These are phyloP conservation scores for Micrasema longulum DNA, from an alignment of 1,140 invertebrate genomes.

Conservation along the genomic window DNA sequence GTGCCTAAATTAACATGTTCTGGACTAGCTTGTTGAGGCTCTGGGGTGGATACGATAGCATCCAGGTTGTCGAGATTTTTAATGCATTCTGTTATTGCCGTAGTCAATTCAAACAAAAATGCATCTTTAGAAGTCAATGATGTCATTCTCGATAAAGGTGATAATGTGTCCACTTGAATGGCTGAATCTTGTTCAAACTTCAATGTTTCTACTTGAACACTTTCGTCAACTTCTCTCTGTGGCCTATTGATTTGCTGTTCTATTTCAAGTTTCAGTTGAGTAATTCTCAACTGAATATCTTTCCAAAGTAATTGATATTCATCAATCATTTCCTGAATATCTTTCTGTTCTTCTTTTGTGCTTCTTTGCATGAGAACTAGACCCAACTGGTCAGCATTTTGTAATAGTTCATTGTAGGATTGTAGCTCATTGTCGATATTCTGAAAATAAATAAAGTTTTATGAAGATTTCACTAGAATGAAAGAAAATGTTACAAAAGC, in stretches of 20 bases:
- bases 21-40: constrained; percentile 67
- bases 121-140: constrained; percentile 83
- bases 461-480: background rate
- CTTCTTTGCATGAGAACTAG: constrained; percentile 71
- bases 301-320: constrained; percentile 77
- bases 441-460: constrained; percentile 54
- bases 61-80: constrained; percentile 70
- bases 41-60: constrained; percentile 65
- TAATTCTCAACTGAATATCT: constrained; percentile 71
- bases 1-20: constrained; percentile 68
- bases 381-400: constrained; percentile 70
- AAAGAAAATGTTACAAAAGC: constrained; percentile 21
- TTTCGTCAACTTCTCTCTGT: constrained; percentile 68
- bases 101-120: constrained; percentile 78
- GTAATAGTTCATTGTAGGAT: constrained; percentile 63
- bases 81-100: constrained; percentile 74
- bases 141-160: constrained; percentile 65
- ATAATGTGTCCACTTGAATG: constrained; percentile 83
- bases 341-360: constrained; percentile 63
- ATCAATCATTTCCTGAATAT: constrained; percentile 74
- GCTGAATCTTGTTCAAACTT: constrained; percentile 80
- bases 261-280: constrained; percentile 65
- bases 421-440: constrained; percentile 71
- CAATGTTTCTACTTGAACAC: constrained; percentile 79
- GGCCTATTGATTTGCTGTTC: constrained; percentile 57